Percentiles rank a stretch among this genome's conserved stretches.
phyloP scores from a whole-genome alignment of 2,113 vertebrate genomes.

The Marmota flaviventris region DNA sequence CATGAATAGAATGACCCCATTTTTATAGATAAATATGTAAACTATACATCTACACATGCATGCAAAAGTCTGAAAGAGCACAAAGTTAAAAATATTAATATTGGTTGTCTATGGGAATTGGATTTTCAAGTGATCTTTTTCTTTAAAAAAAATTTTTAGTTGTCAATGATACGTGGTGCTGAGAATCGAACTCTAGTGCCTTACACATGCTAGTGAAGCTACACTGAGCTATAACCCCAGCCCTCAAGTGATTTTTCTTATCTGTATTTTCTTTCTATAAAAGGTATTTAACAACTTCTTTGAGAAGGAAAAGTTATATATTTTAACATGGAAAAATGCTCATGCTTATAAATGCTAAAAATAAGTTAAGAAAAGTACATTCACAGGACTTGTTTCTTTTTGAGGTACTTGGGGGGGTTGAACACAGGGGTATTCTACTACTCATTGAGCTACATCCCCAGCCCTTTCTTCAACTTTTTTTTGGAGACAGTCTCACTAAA shows the following conservation, averaged over 20 bases:
- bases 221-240: too few relatives aligned
- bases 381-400: background rate
- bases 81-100: background rate
- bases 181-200: too few relatives aligned
- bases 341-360: background rate
- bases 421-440: too few relatives aligned
- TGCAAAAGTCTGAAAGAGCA: background rate
- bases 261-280: constrained; percentile 16
- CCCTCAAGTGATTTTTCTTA: background rate
- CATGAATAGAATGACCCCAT: background rate
- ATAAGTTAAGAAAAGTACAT: background rate
- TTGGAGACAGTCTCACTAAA: too few relatives aligned
- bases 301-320: background rate
- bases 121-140: background rate
- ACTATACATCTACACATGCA: background rate
- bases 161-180: too few relatives aligned
- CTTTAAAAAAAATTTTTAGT: too few relatives aligned
- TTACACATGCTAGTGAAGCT: too few relatives aligned
- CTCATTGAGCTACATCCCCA: too few relatives aligned
- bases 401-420: too few relatives aligned
- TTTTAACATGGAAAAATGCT: background rate
- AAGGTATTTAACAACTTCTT: background rate
- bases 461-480: too few relatives aligned
- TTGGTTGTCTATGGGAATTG: background rate
- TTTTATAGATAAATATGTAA: constrained; percentile 31